Evolutionary conservation across 1,140 invertebrate species (phyloP).

Genomic region (Drosophila nigromelanica): DNA sequence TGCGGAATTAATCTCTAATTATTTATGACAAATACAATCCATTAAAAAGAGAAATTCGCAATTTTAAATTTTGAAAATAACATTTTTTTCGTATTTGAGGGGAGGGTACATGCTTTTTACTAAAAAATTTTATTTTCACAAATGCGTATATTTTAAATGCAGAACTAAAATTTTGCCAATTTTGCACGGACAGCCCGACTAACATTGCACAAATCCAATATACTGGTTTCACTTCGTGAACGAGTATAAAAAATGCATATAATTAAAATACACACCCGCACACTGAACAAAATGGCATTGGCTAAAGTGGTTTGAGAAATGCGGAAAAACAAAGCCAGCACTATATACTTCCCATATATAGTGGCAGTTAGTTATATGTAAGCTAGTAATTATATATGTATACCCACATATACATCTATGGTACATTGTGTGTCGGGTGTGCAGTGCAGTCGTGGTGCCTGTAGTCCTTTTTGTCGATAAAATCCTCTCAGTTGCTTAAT

Average conservation of each 20-base stretch:
- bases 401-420: background rate
- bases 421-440: conserved; percentile 27
- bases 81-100: no score
- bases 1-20: no score
- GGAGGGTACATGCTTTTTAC: no score
- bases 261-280: conserved; percentile 67
- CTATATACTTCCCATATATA: conserved; percentile 29
- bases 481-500: conserved; percentile 79
- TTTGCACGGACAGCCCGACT: no score
- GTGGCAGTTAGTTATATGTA: conserved; percentile 9
- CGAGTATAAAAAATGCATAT: conserved; percentile 68
- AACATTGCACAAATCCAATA: no score
- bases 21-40: no score
- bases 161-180: no score
- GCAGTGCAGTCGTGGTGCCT: conserved; percentile 28
- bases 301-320: conserved; percentile 29
- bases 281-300: conserved; percentile 8
- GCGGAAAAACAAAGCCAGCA: conserved; percentile 18
- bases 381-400: conserved; percentile 1
- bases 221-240: no score
- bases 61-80: no score
- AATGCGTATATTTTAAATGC: no score
- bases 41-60: no score
- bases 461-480: conserved; percentile 65
- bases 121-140: no score